These are phyloP conservation scores for Petrocephalus schoutedeni DNA, from an alignment of 2,797 vertebrate genomes.

Conservation along the genomic window DNA sequence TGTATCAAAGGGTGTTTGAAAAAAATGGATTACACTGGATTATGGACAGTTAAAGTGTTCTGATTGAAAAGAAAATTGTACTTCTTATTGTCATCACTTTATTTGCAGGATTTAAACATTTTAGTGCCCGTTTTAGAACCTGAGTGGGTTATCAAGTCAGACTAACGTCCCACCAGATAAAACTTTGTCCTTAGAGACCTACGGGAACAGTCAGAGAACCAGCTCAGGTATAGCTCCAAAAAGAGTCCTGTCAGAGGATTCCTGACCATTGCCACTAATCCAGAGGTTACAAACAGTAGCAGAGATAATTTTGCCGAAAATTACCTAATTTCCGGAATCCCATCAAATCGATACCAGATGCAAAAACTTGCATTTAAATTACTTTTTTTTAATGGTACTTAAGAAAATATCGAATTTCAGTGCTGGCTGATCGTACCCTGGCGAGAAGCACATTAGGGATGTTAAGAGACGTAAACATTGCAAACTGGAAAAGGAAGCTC, in stretches of 20 bases:
- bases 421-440: too few relatives aligned
- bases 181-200: not conserved
- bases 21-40: not conserved
- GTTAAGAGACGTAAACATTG: too few relatives aligned
- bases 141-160: not conserved
- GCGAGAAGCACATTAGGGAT: not conserved
- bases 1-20: not conserved
- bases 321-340: not conserved
- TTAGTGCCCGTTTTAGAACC: not conserved
- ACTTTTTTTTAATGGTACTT: not conserved
- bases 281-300: not conserved
- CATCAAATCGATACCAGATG: not conserved
- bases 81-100: not conserved
- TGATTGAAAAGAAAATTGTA: not conserved
- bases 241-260: not conserved
- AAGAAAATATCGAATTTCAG: not conserved
- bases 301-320: not conserved
- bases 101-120: not conserved
- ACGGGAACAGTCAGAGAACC: not conserved
- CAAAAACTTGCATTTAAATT: not conserved
- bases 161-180: too few relatives aligned
- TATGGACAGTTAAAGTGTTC: not conserved
- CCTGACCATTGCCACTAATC: not conserved
- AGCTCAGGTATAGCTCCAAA: not conserved
- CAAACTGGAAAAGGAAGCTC: not conserved